A percentile compares a stretch with the other conserved stretches of the same genome.
These are phyloP conservation scores for Drosophila meridiana DNA, from an alignment of 2,888 invertebrate genomes.

Conservation along the genomic window DNA sequence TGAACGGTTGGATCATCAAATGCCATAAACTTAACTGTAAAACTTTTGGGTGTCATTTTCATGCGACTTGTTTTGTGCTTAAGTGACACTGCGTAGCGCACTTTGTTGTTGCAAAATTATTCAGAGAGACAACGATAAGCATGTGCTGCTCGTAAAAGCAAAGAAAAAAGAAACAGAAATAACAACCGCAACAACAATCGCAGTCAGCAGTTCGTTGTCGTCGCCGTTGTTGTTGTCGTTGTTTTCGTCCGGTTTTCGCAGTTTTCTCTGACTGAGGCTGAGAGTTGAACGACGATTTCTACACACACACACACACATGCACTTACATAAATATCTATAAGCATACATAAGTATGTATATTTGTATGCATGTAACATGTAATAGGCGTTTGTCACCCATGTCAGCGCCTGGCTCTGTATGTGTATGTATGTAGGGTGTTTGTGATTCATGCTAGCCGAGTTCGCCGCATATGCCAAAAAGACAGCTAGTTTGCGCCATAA, in stretches of 20 bases:
- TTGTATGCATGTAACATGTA: conserved; percentile 5
- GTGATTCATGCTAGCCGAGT: conserved; percentile 39
- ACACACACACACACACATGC: conserved; percentile 7
- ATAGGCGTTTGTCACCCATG: conserved; percentile 1
- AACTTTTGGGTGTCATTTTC: conserved; percentile 12
- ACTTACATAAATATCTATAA: conserved; percentile 16
- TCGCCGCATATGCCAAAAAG: conserved; percentile 22
- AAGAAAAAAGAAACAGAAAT: conserved; percentile 38
- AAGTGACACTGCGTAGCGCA: conserved; percentile 38
- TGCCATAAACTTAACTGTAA: background rate
- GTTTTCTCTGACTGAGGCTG: conserved; percentile 58
- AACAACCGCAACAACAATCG: conserved; percentile 37
- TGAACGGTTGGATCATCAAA: conserved; percentile 3
- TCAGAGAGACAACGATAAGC: conserved; percentile 62
- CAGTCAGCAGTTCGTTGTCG: conserved; percentile 63
- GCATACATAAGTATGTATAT: background rate
- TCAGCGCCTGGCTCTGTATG: background rate
- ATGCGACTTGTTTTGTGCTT: conserved; percentile 27
- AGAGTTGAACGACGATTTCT: conserved; percentile 46
- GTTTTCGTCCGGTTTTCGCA: conserved; percentile 73
- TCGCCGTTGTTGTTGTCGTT: conserved; percentile 46
- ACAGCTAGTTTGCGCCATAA: conserved; percentile 27
- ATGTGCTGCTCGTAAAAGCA: conserved; percentile 48
- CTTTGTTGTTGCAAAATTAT: conserved; percentile 33
- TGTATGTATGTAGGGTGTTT: conserved; percentile 28